Percentiles rank a stretch among this genome's conserved stretches.
phyloP scores from a whole-genome alignment of 2,113 vertebrate genomes.

The Callithrix jacchus region DNA sequence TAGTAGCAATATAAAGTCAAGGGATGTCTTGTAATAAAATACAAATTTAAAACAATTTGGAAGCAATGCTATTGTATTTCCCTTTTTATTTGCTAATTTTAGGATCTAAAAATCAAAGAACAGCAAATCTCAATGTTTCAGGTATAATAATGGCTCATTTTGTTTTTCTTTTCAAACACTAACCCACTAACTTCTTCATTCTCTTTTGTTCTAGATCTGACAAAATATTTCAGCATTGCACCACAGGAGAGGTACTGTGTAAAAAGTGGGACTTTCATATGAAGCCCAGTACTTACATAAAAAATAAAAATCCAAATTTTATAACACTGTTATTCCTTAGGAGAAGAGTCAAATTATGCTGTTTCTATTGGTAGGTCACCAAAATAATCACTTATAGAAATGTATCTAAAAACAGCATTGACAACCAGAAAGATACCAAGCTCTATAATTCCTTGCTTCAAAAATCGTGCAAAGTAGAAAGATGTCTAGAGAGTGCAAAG shows the following conservation, averaged over 20 bases:
- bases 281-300: neutral
- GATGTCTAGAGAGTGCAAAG: neutral
- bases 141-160: neutral
- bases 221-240: neutral
- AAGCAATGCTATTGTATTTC: neutral
- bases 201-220: neutral
- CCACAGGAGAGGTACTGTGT: neutral
- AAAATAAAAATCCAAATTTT: neutral
- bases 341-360: neutral
- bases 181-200: neutral
- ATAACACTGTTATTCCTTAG: neutral
- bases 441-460: neutral
- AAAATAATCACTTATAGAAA: neutral
- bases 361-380: neutral
- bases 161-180: neutral
- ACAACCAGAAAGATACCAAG: neutral
- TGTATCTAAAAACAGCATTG: neutral
- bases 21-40: too few species aligned
- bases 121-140: neutral
- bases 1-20: too few species aligned
- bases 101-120: neutral
- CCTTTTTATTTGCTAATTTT: conserved; percentile 1
- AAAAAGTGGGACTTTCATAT: neutral
- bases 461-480: neutral
- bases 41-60: neutral